Evolutionary conservation across 2,888 invertebrate species (phyloP).

Genomic region (Druceiella hillmani): DNA sequence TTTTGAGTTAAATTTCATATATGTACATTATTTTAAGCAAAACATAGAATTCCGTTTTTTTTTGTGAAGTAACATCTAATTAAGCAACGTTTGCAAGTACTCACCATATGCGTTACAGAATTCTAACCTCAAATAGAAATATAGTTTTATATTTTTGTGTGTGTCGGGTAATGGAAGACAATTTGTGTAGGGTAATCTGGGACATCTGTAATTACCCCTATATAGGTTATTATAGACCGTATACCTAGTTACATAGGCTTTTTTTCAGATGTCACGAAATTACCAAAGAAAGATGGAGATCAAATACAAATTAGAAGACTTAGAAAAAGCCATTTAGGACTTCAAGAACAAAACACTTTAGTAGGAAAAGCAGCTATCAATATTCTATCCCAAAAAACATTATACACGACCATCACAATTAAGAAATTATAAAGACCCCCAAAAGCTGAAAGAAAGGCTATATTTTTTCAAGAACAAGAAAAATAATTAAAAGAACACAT

Average conservation of each 20-base stretch:
- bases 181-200: conserved; percentile 12
- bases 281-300: conserved; percentile 15
- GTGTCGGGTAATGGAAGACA: conserved; percentile 10
- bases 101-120: conserved; percentile 9
- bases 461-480: conserved; percentile 13
- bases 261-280: conserved; percentile 14
- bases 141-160: conserved; percentile 10
- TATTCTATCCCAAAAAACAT: conserved; percentile 14
- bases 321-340: conserved; percentile 9
- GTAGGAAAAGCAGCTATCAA: conserved; percentile 12
- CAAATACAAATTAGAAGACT: conserved; percentile 15
- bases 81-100: conserved; percentile 5
- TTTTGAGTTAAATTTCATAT: too few relatives aligned
- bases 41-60: too few relatives aligned
- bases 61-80: conserved; percentile 8
- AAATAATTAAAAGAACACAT: conserved; percentile 8
- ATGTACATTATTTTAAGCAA: too few relatives aligned
- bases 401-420: conserved; percentile 11
- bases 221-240: conserved; percentile 8
- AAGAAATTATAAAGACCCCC: conserved; percentile 6
- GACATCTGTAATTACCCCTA: conserved; percentile 9
- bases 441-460: conserved; percentile 3
- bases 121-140: conserved; percentile 13
- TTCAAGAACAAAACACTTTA: conserved; percentile 18
- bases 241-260: too few relatives aligned